Percentiles rank a stretch among this genome's conserved stretches.
Evolutionary conservation across 2,888 invertebrate genomes (phyloP).

Genomic region (Nomada ferruginata): DNA sequence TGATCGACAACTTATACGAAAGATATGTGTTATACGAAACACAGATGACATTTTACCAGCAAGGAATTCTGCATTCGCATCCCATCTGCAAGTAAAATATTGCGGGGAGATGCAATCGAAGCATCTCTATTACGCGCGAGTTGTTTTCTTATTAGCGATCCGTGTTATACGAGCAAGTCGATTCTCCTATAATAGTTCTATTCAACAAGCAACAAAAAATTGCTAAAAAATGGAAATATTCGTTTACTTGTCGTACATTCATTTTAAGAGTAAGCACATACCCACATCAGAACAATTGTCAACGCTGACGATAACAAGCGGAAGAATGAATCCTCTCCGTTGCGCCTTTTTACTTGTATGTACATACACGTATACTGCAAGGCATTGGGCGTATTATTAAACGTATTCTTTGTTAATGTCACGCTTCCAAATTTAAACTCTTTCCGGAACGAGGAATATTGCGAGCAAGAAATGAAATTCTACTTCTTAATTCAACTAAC

Average conservation of each 20-base stretch:
- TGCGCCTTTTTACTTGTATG: background rate
- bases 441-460: too few species aligned
- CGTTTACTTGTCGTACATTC: background rate
- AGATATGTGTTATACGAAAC: background rate
- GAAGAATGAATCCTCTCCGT: background rate
- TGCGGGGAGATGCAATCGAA: background rate
- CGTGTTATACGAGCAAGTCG: background rate
- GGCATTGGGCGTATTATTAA: too few species aligned
- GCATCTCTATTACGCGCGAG: background rate
- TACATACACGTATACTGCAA: too few species aligned
- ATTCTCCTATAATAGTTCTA: background rate
- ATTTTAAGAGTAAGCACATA: background rate
- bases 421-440: background rate
- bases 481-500: background rate
- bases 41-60: conserved; percentile 4
- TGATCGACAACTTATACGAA: too few species aligned
- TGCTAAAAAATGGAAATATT: background rate
- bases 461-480: too few species aligned
- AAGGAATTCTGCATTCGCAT: background rate
- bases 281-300: background rate
- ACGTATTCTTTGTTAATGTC: background rate
- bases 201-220: background rate
- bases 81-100: background rate
- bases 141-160: background rate
- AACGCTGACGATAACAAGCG: too few species aligned